phyloP scores from a whole-genome alignment of 2,797 vertebrate genomes.

The Myotis vivesi region DNA sequence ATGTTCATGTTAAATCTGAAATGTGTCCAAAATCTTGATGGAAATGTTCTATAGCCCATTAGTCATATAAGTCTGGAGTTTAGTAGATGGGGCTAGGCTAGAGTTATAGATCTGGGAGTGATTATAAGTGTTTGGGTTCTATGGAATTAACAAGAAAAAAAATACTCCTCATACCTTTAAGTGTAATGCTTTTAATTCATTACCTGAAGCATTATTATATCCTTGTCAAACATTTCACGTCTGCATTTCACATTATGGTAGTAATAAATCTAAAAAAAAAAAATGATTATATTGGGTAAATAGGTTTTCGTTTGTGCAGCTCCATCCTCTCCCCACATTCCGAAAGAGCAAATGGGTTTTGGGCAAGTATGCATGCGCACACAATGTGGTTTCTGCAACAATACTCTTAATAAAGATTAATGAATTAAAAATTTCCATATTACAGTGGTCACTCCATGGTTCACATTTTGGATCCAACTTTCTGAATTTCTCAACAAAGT shows the following conservation, averaged over 20 bases:
- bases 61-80: not conserved
- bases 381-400: not conserved
- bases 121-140: not conserved
- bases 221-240: slow-evolving; percentile 99
- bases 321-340: not conserved
- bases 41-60: not conserved
- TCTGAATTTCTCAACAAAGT: not conserved
- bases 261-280: slow-evolving; percentile 93
- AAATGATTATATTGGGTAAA: not conserved
- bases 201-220: slow-evolving; percentile 98
- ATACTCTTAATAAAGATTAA: not conserved
- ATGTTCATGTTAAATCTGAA: not conserved
- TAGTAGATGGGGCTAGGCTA: not conserved
- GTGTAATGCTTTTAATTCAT: slow-evolving; percentile 58
- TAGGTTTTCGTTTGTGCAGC: not conserved
- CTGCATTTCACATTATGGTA: slow-evolving; percentile 99
- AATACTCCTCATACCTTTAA: not conserved
- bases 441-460: not conserved
- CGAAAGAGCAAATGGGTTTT: not conserved
- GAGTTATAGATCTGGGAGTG: not conserved
- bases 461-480: not conserved
- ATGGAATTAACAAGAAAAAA: not conserved
- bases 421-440: not conserved
- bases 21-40: not conserved
- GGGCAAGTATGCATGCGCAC: not conserved